A percentile compares a stretch with the other conserved stretches of the same genome.
These are phyloP conservation scores for Cossypha heuglini DNA, from an alignment of 2,797 vertebrate species.

Conservation along the genomic window DNA sequence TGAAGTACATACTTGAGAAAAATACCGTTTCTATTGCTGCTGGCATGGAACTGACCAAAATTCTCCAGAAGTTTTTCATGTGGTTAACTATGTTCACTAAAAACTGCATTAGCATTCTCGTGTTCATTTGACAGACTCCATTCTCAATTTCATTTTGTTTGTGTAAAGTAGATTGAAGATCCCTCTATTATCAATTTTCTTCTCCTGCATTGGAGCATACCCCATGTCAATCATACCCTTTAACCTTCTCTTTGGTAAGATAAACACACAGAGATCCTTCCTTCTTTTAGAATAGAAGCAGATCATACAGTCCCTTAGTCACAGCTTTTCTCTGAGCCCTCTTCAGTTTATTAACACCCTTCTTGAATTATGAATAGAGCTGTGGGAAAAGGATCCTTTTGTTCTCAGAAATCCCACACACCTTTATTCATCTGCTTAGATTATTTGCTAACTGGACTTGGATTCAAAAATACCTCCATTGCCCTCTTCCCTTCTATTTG, in stretches of 20 bases:
- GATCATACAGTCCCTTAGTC: not conserved
- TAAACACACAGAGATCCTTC: not conserved
- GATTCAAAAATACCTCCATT: not conserved
- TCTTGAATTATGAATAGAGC: not conserved
- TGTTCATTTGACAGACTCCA: not conserved
- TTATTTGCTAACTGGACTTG: not conserved
- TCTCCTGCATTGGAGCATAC: not conserved
- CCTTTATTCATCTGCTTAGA: not conserved
- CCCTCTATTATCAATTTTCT: not conserved
- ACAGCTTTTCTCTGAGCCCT: not conserved
- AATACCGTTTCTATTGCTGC: not conserved
- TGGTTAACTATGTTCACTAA: not conserved
- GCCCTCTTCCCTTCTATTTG: not conserved
- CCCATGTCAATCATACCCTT: not conserved
- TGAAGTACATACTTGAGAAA: not conserved
- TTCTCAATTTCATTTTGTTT: not conserved
- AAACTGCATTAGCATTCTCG: not conserved
- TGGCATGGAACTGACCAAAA: not conserved
- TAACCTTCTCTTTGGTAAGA: not conserved
- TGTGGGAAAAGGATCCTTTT: not conserved
- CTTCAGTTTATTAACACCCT: not conserved
- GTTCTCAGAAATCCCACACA: not conserved
- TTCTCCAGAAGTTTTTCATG: fast-evolving
- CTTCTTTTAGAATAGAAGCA: not conserved
- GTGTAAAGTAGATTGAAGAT: not conserved